Evolutionary conservation across 2,797 vertebrate species (phyloP), one percentile per base, ranked within the genome.

Genomic region (Gambusia yucatana): DNA sequence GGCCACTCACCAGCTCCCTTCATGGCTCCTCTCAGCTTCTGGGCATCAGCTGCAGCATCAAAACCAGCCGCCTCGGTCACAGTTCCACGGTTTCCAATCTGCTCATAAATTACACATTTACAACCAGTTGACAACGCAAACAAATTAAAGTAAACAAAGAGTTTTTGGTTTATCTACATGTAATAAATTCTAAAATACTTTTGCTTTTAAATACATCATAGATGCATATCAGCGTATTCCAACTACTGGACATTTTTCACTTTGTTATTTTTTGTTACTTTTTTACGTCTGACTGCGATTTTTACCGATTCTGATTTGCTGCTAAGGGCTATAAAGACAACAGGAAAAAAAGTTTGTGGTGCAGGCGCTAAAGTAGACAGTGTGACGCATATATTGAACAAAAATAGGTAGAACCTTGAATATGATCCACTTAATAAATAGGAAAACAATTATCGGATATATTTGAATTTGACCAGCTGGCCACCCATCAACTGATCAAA

Each of bases 1-100:
- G 30, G 25, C 80, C 80, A 91, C 97, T 97, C 86, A 99, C 98
- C 98, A 0, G 95, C 30, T 74, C 98, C 98, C 88, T 99, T 99
- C 98, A 99, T 99, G 79, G 98, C 97, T 65, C 88, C 95, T 85
- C 97, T 92, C 28, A 99, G 95, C 16, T 82, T 94, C 84, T 97
- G 93, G 46, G 91, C 95, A 81, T 99, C 98, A 0, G 96, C 93
- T 0, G 96, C 90, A 0, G 97, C 87, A 0, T 88, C 95, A 89
- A 99, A 99, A n/a, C 92, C 91, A 0, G 96, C n/a, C 0, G 95
- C 92, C 28, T 97, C 96, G 4, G 95, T 97, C 87, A 99, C 79
- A 0, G 97, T 95, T 48, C 97, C 97, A 57, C 96, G 96, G 5
- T 92, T 94, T 81, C 95, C 95, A 22, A 95, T 86, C 96, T 96